Conservation (phyloP, 2,888 invertebrate species). For the Terebella lapidaria region DNA sequence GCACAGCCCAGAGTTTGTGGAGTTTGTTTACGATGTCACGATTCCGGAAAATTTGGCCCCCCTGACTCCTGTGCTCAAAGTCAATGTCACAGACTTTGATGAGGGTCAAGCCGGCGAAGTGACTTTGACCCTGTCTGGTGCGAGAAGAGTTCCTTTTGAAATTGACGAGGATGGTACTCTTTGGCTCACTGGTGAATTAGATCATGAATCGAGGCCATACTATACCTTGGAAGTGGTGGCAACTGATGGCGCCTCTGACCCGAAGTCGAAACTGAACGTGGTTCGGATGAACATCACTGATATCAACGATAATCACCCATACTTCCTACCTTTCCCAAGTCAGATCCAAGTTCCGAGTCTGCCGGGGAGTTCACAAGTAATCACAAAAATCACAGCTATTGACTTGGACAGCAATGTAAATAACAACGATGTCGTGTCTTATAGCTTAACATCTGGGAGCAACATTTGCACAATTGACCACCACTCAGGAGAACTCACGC, state of each 20-base stretch:
- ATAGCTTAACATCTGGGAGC: neutral
- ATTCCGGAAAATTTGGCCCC: constrained; percentile 7
- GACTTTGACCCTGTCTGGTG: neutral
- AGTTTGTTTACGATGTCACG: constrained; percentile 6
- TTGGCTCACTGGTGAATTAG: constrained; percentile 4
- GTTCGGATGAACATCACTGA: constrained; percentile 13
- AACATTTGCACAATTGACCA: constrained; percentile 6
- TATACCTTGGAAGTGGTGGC: constrained; percentile 12
- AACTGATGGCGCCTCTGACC: constrained; percentile 1
- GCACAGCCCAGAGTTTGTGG: constrained; percentile 9
- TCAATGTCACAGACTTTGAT: constrained; percentile 11
- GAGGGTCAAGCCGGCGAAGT: constrained; percentile 11
- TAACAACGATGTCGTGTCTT: constrained; percentile 12
- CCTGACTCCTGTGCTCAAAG: neutral
- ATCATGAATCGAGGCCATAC: constrained; percentile 6
- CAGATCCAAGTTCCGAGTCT: neutral
- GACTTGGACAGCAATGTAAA: constrained; percentile 8
- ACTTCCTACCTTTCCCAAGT: constrained; percentile 10
- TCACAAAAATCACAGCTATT: constrained; percentile 7
- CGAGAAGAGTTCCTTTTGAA: neutral
- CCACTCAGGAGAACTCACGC: constrained; percentile 6
- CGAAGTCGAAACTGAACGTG: neutral
- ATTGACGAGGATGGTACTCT: constrained; percentile 4
- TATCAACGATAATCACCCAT: constrained; percentile 15
- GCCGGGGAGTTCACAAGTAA: neutral